Percentiles rank a stretch among this genome's conserved stretches.
Evolutionary conservation across 2,888 invertebrate species (phyloP).

Genomic region (Troides aeacus): DNA sequence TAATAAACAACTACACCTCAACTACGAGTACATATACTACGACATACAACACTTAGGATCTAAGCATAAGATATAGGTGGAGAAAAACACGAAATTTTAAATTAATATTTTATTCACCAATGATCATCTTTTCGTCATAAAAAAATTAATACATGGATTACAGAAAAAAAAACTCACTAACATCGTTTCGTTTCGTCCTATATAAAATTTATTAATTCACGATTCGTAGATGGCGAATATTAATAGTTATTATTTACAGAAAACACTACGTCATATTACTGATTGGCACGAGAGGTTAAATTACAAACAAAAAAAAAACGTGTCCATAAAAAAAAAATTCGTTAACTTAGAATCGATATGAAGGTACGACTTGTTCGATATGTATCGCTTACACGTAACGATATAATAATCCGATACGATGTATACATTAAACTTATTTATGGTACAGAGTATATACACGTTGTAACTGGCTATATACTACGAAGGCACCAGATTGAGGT

Average conservation of each 20-base stretch:
- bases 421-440: constrained; percentile 45
- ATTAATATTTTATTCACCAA: constrained; percentile 68
- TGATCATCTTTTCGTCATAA: constrained; percentile 58
- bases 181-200: constrained; percentile 27
- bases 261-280: constrained; percentile 44
- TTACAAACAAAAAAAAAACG: constrained; percentile 40
- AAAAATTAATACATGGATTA: constrained; percentile 49
- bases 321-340: constrained; percentile 32
- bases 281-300: constrained; percentile 70
- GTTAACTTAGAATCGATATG: constrained; percentile 50
- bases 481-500: constrained; percentile 79
- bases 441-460: constrained; percentile 73
- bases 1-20: neutral
- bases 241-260: constrained; percentile 47
- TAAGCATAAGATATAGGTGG: neutral
- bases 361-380: constrained; percentile 71
- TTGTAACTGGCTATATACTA: constrained; percentile 65
- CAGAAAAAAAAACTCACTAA: constrained; percentile 41
- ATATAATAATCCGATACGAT: constrained; percentile 51
- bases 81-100: neutral
- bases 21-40: neutral
- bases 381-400: constrained; percentile 61
- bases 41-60: neutral
- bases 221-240: constrained; percentile 31
- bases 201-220: constrained; percentile 28